Base-by-base conservation (phyloP, 2,797 vertebrate genomes). In the Arnoldichthys spilopterus region DNA sequence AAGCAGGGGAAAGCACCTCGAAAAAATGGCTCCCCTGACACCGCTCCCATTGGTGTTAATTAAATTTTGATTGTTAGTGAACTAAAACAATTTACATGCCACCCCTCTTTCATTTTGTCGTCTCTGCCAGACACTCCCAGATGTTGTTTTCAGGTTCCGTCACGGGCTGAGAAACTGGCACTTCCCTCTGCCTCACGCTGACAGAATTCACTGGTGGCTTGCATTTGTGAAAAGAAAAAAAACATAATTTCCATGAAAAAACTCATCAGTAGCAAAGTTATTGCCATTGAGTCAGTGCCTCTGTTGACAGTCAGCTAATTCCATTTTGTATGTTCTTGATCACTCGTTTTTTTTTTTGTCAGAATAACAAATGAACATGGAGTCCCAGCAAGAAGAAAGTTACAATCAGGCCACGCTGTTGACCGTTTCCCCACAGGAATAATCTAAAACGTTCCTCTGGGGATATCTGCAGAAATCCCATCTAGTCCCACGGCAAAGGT, bases 1-100 rank as follows among this genome's bases (percentile, higher is more conserved):
- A 45, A 11, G 15, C 20, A 37, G 4, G 28, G 1, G 43, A 37
- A 40, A 67, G 22, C 56, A 69, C 49, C 16, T 72, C 61, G n/a
- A n/a, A 15, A 43, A 61, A 66, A 51, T 59, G 34, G 18, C 49
- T 20, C 26, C 15, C 16, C 32, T 62, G 2, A 71, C 28, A 12
- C 34, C 40, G 1, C 74, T 91, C 91, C 85, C 91, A 78, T 66
- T 61, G 87, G 91, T 79, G 77, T 85, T 91, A 87, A 91, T 93
- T 92, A 91, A 88, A 83, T 87, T 82, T 40, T 0, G 5, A 74
- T 81, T 90, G 51, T 72, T 83, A 88, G 56, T 87, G 82, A 89
- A 84, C 72, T 83, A 80, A 80, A 89, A 87, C 89, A 11, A 30
- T 71, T 83, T 77, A 53, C 30, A 74, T 58, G n/a, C 13, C 37